Evolutionary conservation across 2,888 invertebrate species (phyloP), one percentile per base, ranked within the genome.

Genomic region (Yponomeuta plumbellus): DNA sequence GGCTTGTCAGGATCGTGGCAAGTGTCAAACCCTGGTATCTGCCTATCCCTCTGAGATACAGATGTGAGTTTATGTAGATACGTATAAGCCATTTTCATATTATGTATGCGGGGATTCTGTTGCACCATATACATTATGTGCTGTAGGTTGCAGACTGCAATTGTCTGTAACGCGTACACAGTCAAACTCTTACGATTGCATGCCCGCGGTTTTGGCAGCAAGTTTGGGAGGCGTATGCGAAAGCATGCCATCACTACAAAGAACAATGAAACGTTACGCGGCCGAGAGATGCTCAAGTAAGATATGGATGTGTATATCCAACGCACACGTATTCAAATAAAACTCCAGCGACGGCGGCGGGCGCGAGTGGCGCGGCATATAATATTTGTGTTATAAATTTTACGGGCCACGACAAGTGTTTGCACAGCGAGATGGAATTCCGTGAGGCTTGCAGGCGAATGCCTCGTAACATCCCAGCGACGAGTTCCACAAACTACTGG

Each of bases 341-440:
- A 82, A 84, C 77, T 74, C 72, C 73, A 73, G 71, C 75, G 80
- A 79, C 83, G 74, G 76, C 85, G 85, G 85, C 74, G 79, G 40
- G 61, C 76, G 76, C 72, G 74, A 70, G 66, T 74, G 75, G 73
- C 71, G 74, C 76, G 71, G 71, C 71, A 74, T 77, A 77, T 77
- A 73, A 77, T 74, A 79, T 85, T 84, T 86, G 81, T 79, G 79
- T 83, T 85, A 85, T 86, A 85, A 75, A 85, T 84, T 84, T 83
- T 76, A 85, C 79, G 80, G 78, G 76, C 75, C 76, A 77, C 77
- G 82, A 80, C 80, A 79, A 81, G 79, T 86, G 87, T 87, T 85
- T 86, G 82, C 79, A 74, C 77, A 81, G 80, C 71, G 74, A 73
- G 76, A 72, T 76, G 81, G 85, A 85, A 83, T 86, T 84, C 81